Evolutionary conservation across 1,140 invertebrate species (phyloP), one percentile per base, ranked within the genome.

Genomic region (Drosophila oshimai): DNA sequence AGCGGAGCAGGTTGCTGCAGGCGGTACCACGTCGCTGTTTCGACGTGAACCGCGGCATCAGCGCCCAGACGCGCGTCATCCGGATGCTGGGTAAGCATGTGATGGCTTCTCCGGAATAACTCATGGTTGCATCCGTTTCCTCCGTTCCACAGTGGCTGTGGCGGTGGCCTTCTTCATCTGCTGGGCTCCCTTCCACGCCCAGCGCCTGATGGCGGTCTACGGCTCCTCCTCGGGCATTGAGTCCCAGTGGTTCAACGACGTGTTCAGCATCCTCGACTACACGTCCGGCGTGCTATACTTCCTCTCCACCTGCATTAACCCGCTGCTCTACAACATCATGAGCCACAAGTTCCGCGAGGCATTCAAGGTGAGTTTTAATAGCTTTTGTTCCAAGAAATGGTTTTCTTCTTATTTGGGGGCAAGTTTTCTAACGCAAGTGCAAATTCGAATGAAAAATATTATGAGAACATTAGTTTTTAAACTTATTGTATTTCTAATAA

Each of bases 181-280:
- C 91, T 99, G 97, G 97, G 96, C 97, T 0, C 97, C 98, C 2
- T 98, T 98, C 91, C 97, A 99, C 88, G 95, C 96, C 0, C 98
- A 99, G 84, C 92, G 96, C 6, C 91, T 97, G 4, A 92, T 96
- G 17, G 95, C 95, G 0, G 94, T 96, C 5, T 96, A 96, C 57
- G 94, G 93, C 18, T 81, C 67, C 13, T 42, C 81, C 6, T 62
- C 64, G 42, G 91, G 44, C 90, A 92, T 61, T 77, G 92, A 62
- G 69, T 78, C 24, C 69, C 89, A 33, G 80, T 89, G 68, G 90
- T 92, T 39, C 83, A 92, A 45, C 84, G 79, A 90, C 41, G 91
- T 93, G n/a, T 95, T 95, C 81, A 92, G 91, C 6, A 92, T 93
- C 17, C 90, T 95, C 12, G 95, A 94, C 6, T 95, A 95, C 74